Percentiles rank a stretch among this genome's conserved stretches.
phyloP scores from a whole-genome alignment of 1,140 invertebrate species.

The Berghia stephanieae region DNA sequence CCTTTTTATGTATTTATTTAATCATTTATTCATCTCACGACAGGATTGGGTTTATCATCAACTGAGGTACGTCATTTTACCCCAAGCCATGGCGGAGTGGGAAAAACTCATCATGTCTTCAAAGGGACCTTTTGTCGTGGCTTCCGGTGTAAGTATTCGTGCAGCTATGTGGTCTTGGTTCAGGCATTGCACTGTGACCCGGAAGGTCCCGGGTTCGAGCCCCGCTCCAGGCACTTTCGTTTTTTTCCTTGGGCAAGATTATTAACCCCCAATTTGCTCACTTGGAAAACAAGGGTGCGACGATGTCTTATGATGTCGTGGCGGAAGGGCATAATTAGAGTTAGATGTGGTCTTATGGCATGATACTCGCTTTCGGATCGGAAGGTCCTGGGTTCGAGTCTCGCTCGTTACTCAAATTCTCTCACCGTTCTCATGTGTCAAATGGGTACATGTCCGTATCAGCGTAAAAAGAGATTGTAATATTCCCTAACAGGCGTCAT shows the following conservation, averaged over 20 bases:
- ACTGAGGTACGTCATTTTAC: slow-evolving; percentile 14
- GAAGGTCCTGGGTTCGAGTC: too few relatives aligned
- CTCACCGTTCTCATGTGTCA: too few relatives aligned
- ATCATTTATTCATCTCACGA: too few relatives aligned
- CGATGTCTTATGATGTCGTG: too few relatives aligned
- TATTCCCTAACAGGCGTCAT: too few relatives aligned
- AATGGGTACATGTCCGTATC: too few relatives aligned
- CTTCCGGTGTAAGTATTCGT: background rate
- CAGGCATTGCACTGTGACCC: background rate
- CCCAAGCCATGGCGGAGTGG: slow-evolving; percentile 22
- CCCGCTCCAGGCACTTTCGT: background rate
- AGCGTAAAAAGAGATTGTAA: too few relatives aligned
- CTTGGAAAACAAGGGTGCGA: background rate
- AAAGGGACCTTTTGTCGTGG: slow-evolving; percentile 16
- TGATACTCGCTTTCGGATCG: too few relatives aligned
- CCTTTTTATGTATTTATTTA: too few relatives aligned
- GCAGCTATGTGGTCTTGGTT: background rate
- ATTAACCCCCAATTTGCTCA: background rate
- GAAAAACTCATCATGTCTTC: slow-evolving; percentile 9
- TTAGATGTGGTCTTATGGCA: too few relatives aligned
- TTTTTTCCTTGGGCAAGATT: background rate
- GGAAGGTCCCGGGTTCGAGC: background rate
- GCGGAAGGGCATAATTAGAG: too few relatives aligned
- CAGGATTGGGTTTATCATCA: slow-evolving; percentile 23
- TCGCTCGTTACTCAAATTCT: too few relatives aligned